These are phyloP conservation scores for Hetaerina americana DNA, from an alignment of 1,140 invertebrate species.

Conservation along the genomic window DNA sequence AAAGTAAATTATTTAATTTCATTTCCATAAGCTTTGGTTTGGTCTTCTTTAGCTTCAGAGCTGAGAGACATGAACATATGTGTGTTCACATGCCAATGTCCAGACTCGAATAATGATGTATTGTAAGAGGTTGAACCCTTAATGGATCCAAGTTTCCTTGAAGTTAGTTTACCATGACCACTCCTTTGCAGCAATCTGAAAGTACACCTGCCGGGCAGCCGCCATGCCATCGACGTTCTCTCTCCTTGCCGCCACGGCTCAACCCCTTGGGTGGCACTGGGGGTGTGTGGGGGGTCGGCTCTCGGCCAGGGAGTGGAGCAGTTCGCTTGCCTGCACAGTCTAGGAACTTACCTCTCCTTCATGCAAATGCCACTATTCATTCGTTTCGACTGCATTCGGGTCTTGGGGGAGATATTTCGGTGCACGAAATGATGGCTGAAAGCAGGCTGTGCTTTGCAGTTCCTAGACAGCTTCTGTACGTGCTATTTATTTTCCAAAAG, in stretches of 20 bases:
- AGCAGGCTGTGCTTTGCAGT: constrained; percentile 72
- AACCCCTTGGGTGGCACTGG: constrained; percentile 55
- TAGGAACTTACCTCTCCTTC: neutral
- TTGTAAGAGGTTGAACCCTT: neutral
- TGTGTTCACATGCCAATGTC: constrained; percentile 19
- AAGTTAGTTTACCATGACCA: too few species aligned
- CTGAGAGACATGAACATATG: neutral
- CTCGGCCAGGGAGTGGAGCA: neutral
- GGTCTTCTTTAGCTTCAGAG: too few species aligned
- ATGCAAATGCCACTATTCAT: constrained; percentile 35
- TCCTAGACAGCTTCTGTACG: constrained; percentile 80
- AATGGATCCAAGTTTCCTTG: too few species aligned
- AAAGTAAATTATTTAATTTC: too few species aligned
- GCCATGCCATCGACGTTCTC: constrained; percentile 63
- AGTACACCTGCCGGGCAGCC: constrained; percentile 57
- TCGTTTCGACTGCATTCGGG: constrained; percentile 88
- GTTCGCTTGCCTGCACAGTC: neutral
- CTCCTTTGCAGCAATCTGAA: constrained; percentile 63
- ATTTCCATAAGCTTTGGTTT: too few species aligned
- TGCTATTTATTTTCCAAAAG: constrained; percentile 19
- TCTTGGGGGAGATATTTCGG: constrained; percentile 76
- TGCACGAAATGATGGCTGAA: constrained; percentile 89
- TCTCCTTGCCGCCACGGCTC: constrained; percentile 68
- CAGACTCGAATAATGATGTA: constrained; percentile 14
- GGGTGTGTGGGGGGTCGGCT: neutral